Percentiles rank a stretch among this genome's conserved stretches.
These are phyloP conservation scores for Erythrolamprus reginae DNA, from an alignment of 2,113 vertebrate species.

Conservation along the genomic window DNA sequence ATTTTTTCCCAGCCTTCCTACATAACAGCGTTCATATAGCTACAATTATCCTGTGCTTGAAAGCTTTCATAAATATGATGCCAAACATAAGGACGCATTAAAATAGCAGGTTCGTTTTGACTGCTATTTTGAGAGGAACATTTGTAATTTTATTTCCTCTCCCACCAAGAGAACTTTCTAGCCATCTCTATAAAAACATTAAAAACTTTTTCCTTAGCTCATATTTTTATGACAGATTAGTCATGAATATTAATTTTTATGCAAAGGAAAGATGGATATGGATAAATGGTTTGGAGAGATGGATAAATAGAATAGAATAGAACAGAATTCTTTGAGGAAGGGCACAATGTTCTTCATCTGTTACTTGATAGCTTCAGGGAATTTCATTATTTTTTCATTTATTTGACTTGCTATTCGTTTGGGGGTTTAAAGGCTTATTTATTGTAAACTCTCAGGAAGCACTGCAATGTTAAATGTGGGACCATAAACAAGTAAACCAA, in stretches of 20 bases:
- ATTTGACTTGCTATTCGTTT: background rate
- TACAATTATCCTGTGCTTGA: slow-evolving; percentile 7
- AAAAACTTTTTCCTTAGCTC: background rate
- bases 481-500: background rate
- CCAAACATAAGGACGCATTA: slow-evolving; percentile 21
- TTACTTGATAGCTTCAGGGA: background rate
- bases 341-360: background rate
- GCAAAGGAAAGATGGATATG: background rate
- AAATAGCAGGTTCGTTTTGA: background rate
- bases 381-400: background rate
- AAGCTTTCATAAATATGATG: background rate
- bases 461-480: background rate
- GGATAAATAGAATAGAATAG: no score
- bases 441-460: background rate
- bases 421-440: background rate
- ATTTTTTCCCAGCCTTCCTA: background rate
- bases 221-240: background rate
- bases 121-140: slow-evolving; percentile 15
- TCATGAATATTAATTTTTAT: slow-evolving; percentile 19
- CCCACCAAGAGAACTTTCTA: background rate
- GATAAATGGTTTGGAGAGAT: no score
- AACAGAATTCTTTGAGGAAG: background rate
- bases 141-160: background rate
- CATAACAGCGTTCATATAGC: slow-evolving; percentile 2
- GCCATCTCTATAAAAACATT: background rate